phyloP scores from a whole-genome alignment of 1,140 invertebrate genomes.

The Acromyrmex charruanus region DNA sequence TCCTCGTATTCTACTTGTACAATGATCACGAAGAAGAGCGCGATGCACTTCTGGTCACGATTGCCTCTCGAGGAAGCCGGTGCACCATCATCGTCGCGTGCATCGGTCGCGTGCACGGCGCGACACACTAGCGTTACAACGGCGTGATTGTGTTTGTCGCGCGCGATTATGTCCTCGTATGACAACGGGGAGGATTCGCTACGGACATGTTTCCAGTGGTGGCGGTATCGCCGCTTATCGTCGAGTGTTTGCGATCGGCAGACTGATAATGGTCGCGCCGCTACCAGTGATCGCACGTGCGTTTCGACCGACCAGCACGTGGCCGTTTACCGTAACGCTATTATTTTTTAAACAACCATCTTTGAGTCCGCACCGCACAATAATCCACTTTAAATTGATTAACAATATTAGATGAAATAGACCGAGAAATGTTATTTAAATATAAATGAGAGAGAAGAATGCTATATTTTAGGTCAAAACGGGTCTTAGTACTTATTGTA shows the following conservation, averaged over 20 bases:
- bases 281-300: conserved; percentile 21
- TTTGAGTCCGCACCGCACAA: neutral
- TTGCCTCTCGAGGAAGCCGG: conserved; percentile 14
- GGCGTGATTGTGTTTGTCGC: conserved; percentile 39
- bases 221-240: conserved; percentile 23
- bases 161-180: conserved; percentile 15
- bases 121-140: conserved; percentile 4
- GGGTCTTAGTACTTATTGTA: no score
- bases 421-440: no score
- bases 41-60: conserved; percentile 19
- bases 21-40: neutral
- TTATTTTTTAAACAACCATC: neutral
- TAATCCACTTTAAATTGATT: neutral
- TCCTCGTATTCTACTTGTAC: neutral
- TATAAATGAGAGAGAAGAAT: no score
- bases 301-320: conserved; percentile 20
- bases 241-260: conserved; percentile 40
- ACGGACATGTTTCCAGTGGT: conserved; percentile 29
- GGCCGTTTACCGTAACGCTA: neutral
- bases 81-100: neutral
- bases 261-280: conserved; percentile 34
- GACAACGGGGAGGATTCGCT: conserved; percentile 32
- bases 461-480: no score
- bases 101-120: conserved; percentile 14
- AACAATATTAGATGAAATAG: no score